These are phyloP conservation scores for Tenrec ecaudatus DNA, from an alignment of 2,113 vertebrate species.

Conservation along the genomic window DNA sequence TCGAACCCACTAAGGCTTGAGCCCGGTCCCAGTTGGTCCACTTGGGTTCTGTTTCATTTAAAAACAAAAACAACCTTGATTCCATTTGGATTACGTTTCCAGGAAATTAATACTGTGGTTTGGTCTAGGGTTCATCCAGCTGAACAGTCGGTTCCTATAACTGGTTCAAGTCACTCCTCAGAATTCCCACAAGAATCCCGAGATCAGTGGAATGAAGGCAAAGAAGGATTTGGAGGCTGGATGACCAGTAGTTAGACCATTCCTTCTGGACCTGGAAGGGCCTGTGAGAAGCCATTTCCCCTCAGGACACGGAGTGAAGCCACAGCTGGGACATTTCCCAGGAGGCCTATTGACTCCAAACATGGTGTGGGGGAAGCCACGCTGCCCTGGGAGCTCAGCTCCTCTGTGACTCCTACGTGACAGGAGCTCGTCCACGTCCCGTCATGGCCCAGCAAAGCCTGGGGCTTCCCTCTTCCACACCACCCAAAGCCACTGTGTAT, in stretches of 20 bases:
- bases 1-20: constrained; percentile 60
- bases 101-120: constrained; percentile 58
- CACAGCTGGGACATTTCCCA: constrained; percentile 20
- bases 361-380: not conserved
- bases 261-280: constrained; percentile 30
- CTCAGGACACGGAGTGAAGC: not conserved
- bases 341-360: constrained; percentile 21
- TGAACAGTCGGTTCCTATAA: constrained; percentile 20
- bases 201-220: constrained; percentile 45
- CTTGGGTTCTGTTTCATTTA: constrained; percentile 59
- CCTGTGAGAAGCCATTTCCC: constrained; percentile 23
- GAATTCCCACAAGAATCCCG: constrained; percentile 62
- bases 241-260: constrained; percentile 8
- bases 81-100: constrained; percentile 62
- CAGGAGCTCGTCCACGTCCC: not conserved
- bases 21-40: constrained; percentile 55
- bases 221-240: constrained; percentile 2
- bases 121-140: constrained; percentile 1
- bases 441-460: not conserved
- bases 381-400: not conserved
- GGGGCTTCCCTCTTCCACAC: not conserved
- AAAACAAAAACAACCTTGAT: constrained; percentile 71
- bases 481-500: not conserved
- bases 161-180: constrained; percentile 19
- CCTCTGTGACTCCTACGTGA: not conserved